Percentiles rank a stretch among this genome's conserved stretches.
Conservation (phyloP, 2,797 vertebrate species). For the Enteromius afrohamiltoni region DNA sequence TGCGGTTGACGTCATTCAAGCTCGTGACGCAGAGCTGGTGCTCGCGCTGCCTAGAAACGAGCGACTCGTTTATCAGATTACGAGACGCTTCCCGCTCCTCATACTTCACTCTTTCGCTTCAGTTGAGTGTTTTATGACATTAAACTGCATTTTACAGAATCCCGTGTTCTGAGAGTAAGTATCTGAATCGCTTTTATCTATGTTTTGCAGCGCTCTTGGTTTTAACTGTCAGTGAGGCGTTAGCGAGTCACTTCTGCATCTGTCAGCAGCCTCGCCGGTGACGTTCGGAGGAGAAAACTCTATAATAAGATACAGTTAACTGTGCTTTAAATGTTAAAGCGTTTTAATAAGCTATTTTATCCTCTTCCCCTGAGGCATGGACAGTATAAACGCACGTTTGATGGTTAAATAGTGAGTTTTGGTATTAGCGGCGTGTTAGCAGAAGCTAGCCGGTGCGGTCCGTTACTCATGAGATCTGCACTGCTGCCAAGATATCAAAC, state of each 20-base stretch:
- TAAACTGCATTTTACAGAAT: neutral
- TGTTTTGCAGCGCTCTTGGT: neutral
- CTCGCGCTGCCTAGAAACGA: conserved; percentile 45
- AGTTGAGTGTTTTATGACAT: neutral
- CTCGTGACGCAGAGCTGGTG: neutral
- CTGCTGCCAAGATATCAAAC: neutral
- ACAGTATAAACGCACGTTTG: neutral
- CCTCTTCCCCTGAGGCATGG: fast-evolving
- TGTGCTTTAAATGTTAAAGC: neutral
- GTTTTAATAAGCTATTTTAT: too few relatives aligned
- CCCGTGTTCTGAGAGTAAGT: neutral
- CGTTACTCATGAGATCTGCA: neutral
- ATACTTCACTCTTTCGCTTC: neutral
- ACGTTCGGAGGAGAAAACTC: neutral
- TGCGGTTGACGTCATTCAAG: neutral
- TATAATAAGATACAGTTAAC: neutral
- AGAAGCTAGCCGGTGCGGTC: conserved; percentile 28
- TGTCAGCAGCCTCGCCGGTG: conserved; percentile 24
- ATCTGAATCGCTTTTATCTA: neutral
- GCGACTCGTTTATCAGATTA: conserved; percentile 14
- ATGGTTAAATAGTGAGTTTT: conserved; percentile 14
- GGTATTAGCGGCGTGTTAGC: conserved; percentile 32
- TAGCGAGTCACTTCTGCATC: conserved; percentile 27
- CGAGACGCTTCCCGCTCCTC: neutral
- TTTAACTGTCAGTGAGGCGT: conserved; percentile 14